Evolutionary conservation across 1,140 invertebrate genomes (phyloP).

Genomic region (Leptinotarsa undecemlineata): DNA sequence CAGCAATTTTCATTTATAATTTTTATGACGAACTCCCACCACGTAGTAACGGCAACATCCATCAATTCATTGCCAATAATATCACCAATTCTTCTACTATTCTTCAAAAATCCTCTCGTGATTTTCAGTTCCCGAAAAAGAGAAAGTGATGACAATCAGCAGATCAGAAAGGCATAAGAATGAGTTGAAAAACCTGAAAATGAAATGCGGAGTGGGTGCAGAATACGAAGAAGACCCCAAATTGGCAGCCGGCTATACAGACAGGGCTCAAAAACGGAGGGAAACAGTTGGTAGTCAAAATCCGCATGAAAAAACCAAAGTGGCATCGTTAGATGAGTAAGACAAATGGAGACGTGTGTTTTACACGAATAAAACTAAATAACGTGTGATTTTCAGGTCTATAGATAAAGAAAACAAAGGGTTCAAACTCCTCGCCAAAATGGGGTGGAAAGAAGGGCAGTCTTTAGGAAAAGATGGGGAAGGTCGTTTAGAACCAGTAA

Average conservation of each 20-base stretch:
- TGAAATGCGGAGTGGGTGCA: constrained; percentile 76
- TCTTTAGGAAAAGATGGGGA: constrained; percentile 76
- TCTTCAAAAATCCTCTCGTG: too few relatives aligned
- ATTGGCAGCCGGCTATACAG: constrained; percentile 65
- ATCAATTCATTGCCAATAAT: too few relatives aligned
- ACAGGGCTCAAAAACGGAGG: constrained; percentile 77
- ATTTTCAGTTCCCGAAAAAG: constrained; percentile 1
- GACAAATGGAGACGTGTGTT: constrained; percentile 33
- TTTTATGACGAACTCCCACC: too few relatives aligned
- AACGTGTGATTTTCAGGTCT: constrained; percentile 60
- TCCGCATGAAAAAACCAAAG: constrained; percentile 79
- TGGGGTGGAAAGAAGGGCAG: constrained; percentile 91
- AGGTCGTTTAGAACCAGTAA: constrained; percentile 80
- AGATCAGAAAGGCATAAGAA: constrained; percentile 62
- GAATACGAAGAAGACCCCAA: constrained; percentile 56
- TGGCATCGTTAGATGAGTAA: constrained; percentile 79
- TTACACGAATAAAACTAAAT: constrained; percentile 3
- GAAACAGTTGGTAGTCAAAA: constrained; percentile 79
- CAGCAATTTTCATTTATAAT: too few relatives aligned
- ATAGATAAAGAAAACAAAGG: constrained; percentile 83
- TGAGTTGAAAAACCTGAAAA: constrained; percentile 76
- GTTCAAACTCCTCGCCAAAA: constrained; percentile 84
- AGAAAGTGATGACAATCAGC: constrained; percentile 26
- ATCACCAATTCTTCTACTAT: too few relatives aligned
- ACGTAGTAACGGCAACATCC: too few relatives aligned